These are phyloP conservation scores for Megaleporinus macrocephalus DNA, from an alignment of 2,113 vertebrate genomes.

Conservation along the genomic window DNA sequence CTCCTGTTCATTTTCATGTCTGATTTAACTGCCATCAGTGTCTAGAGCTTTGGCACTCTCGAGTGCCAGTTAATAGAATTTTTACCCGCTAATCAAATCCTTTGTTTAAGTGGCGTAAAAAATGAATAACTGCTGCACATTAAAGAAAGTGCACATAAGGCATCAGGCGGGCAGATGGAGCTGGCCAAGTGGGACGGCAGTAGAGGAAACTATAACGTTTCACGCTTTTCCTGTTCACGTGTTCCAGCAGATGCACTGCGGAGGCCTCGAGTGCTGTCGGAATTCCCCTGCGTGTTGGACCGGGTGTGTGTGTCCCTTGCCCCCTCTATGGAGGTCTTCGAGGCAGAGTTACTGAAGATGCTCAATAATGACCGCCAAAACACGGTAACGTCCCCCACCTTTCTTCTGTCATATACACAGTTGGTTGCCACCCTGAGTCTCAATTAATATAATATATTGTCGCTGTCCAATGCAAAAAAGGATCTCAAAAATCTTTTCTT, in stretches of 20 bases:
- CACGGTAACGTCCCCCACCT: constrained; percentile 75
- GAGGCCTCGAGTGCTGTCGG: constrained; percentile 84
- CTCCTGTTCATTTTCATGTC: constrained; percentile 29
- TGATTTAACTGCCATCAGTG: constrained; percentile 40
- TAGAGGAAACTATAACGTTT: constrained; percentile 2
- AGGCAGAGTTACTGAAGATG: constrained; percentile 85
- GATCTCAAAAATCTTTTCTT: too few relatives aligned
- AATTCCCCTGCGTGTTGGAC: constrained; percentile 79
- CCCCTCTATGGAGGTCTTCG: constrained; percentile 89
- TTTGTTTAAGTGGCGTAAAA: constrained; percentile 43
- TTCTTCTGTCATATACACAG: constrained; percentile 2
- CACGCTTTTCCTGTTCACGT: constrained; percentile 19
- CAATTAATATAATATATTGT: too few relatives aligned
- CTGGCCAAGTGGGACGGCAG: background rate
- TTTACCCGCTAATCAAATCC: constrained; percentile 49
- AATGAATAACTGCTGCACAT: constrained; percentile 39
- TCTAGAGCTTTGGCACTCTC: constrained; percentile 20
- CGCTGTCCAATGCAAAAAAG: too few relatives aligned
- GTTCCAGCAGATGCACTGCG: constrained; percentile 81
- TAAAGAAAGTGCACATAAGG: constrained; percentile 20
- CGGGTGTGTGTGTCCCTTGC: constrained; percentile 80
- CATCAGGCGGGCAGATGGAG: constrained; percentile 6
- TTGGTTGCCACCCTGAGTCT: too few relatives aligned
- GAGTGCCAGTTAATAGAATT: constrained; percentile 29
- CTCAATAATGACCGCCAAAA: constrained; percentile 81